Evolutionary conservation across 2,113 vertebrate species (phyloP).

Genomic region (Chelonoidis abingdonii): DNA sequence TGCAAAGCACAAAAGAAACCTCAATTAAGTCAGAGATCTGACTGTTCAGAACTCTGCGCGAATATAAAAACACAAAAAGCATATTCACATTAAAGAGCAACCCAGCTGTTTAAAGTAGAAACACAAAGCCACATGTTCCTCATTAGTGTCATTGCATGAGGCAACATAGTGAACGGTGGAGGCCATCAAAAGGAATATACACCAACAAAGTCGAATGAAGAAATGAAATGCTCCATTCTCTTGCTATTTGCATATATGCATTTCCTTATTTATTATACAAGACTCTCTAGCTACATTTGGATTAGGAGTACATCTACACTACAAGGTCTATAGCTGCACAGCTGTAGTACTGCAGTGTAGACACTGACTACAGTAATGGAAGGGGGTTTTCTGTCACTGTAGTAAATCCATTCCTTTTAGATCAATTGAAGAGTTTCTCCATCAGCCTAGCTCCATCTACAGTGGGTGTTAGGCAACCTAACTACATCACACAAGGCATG

Average conservation of each 20-base stretch:
- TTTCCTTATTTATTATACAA: constrained; percentile 37
- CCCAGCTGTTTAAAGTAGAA: constrained; percentile 56
- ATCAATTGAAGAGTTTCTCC: no score
- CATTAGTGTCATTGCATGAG: constrained; percentile 33
- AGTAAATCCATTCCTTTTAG: no score
- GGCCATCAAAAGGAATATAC: constrained; percentile 29
- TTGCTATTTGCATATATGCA: constrained; percentile 48
- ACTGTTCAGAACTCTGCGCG: not conserved
- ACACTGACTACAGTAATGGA: no score
- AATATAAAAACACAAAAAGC: not conserved
- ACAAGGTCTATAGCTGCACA: no score
- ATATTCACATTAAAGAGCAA: not conserved
- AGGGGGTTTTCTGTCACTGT: no score
- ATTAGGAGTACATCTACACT: no score
- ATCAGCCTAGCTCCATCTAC: no score
- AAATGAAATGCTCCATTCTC: not conserved
- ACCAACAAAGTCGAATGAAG: constrained; percentile 11
- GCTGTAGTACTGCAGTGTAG: no score
- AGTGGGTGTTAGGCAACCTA: no score
- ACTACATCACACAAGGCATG: no score
- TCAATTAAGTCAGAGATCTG: not conserved
- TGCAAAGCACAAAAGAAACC: not conserved
- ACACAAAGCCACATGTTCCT: constrained; percentile 37
- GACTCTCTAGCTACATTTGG: not conserved
- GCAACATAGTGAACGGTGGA: constrained; percentile 4